A percentile compares a stretch with the other conserved stretches of the same genome.
These are phyloP conservation scores for Synergus itoensis DNA, from an alignment of 2,888 invertebrate genomes.

Conservation along the genomic window DNA sequence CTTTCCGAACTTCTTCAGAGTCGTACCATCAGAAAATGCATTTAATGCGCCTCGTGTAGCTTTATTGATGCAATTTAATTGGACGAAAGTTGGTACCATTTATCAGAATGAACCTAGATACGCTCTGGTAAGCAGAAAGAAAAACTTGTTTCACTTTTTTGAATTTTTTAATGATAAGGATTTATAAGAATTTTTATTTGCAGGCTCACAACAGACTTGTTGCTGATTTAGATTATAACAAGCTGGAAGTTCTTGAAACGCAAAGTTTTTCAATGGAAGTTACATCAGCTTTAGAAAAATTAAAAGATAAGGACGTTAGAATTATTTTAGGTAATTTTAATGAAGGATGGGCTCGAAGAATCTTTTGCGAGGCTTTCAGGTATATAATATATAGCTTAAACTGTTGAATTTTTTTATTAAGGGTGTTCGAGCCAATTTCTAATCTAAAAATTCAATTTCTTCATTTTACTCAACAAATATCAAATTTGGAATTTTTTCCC, in stretches of 20 bases:
- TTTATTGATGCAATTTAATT: conserved; percentile 94
- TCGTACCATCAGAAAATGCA: conserved; percentile 97
- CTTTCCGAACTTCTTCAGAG: conserved; percentile 97
- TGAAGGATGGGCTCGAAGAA: conserved; percentile 93
- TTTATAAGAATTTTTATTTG: conserved; percentile 37
- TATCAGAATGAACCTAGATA: conserved; percentile 98
- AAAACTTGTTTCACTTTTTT: background rate
- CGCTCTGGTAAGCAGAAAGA: conserved; percentile 84
- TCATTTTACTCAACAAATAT: too few relatives aligned
- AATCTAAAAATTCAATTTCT: too few relatives aligned
- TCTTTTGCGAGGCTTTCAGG: conserved; percentile 93
- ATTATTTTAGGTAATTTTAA: conserved; percentile 98
- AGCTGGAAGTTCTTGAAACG: conserved; percentile 91
- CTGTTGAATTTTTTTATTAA: too few relatives aligned
- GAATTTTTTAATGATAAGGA: background rate
- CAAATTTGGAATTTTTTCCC: too few relatives aligned
- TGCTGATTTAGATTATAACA: conserved; percentile 89
- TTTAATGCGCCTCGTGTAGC: conserved; percentile 95
- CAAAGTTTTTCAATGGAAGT: conserved; percentile 96
- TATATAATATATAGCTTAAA: conserved; percentile 64
- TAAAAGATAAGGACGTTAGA: conserved; percentile 94
- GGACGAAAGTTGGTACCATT: conserved; percentile 98
- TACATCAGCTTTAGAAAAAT: conserved; percentile 86
- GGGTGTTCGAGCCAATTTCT: too few relatives aligned
- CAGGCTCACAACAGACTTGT: conserved; percentile 94